Evolutionary conservation across 2,888 invertebrate species (phyloP).

Genomic region (Tryphoninae sp.): DNA sequence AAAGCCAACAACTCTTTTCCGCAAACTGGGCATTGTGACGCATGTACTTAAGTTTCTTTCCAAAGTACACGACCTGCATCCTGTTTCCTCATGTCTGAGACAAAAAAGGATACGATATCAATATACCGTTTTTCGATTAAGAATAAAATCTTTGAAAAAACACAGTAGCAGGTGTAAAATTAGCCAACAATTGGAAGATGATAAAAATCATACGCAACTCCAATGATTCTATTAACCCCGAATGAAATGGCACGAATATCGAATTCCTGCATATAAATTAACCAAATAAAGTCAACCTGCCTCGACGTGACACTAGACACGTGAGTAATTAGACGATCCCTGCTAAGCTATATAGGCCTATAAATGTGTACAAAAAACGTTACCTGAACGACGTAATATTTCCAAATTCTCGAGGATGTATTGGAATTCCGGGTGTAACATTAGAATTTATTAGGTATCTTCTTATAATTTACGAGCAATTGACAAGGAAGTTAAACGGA

Average conservation of each 20-base stretch:
- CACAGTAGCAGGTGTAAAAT: background rate
- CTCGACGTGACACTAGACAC: slow-evolving; percentile 46
- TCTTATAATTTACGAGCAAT: slow-evolving; percentile 1
- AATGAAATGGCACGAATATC: slow-evolving; percentile 51
- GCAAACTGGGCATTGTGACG: slow-evolving; percentile 85
- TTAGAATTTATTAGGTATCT: slow-evolving; percentile 16
- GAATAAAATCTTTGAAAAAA: background rate
- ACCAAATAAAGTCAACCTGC: slow-evolving; percentile 60
- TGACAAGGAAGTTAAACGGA: slow-evolving; percentile 14
- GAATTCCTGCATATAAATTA: slow-evolving; percentile 60
- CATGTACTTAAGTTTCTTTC: slow-evolving; percentile 22
- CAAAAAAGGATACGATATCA: background rate
- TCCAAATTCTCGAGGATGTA: background rate
- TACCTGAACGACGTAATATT: slow-evolving; percentile 37
- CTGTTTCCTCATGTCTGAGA: background rate
- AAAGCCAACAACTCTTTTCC: slow-evolving; percentile 88
- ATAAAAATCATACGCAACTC: background rate
- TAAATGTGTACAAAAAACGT: slow-evolving; percentile 8
- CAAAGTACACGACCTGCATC: slow-evolving; percentile 31
- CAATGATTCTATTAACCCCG: slow-evolving; percentile 20
- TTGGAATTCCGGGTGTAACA: slow-evolving; percentile 8
- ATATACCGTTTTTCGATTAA: background rate
- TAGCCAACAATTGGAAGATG: background rate
- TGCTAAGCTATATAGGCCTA: background rate
- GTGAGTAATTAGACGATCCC: slow-evolving; percentile 28